Conservation (phyloP, 2,888 invertebrate species). For the Epinotia nisella region DNA sequence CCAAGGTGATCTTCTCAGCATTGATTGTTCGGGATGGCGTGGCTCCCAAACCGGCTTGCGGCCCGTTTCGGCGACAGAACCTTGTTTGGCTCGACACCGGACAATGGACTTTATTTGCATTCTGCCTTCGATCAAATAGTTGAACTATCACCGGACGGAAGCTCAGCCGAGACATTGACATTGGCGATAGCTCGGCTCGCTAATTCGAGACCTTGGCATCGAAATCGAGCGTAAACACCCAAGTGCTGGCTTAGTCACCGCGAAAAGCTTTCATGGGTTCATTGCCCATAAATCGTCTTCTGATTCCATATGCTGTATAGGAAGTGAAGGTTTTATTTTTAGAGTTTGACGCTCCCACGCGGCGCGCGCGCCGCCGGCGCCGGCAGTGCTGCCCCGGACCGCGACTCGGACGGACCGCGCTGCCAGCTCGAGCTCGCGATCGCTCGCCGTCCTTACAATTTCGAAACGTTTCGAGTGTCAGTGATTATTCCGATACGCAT, state of each 20-base stretch:
- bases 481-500: slow-evolving; percentile 74
- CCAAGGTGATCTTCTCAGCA: slow-evolving; percentile 32
- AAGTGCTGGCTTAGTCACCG: slow-evolving; percentile 59
- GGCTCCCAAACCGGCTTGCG: slow-evolving; percentile 35
- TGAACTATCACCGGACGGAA: slow-evolving; percentile 10
- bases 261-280: slow-evolving; percentile 78
- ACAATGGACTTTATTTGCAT: slow-evolving; percentile 30
- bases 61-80: slow-evolving; percentile 29
- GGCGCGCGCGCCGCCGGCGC: slow-evolving; percentile 52
- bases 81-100: slow-evolving; percentile 29
- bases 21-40: slow-evolving; percentile 22
- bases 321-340: slow-evolving; percentile 80
- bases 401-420: slow-evolving; percentile 50
- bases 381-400: slow-evolving; percentile 52
- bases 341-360: slow-evolving; percentile 67
- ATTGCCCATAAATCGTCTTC: slow-evolving; percentile 80
- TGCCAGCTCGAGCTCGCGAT: slow-evolving; percentile 49
- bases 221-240: slow-evolving; percentile 51
- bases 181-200: slow-evolving; percentile 39
- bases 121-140: slow-evolving; percentile 9
- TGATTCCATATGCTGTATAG: slow-evolving; percentile 73
- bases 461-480: slow-evolving; percentile 69
- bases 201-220: slow-evolving; percentile 62
- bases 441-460: slow-evolving; percentile 59
- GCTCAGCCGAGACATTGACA: slow-evolving; percentile 34